Percentiles rank a stretch among this genome's conserved stretches.
Conservation (phyloP, 2,888 invertebrate genomes). For the Thymelicus acteon region DNA sequence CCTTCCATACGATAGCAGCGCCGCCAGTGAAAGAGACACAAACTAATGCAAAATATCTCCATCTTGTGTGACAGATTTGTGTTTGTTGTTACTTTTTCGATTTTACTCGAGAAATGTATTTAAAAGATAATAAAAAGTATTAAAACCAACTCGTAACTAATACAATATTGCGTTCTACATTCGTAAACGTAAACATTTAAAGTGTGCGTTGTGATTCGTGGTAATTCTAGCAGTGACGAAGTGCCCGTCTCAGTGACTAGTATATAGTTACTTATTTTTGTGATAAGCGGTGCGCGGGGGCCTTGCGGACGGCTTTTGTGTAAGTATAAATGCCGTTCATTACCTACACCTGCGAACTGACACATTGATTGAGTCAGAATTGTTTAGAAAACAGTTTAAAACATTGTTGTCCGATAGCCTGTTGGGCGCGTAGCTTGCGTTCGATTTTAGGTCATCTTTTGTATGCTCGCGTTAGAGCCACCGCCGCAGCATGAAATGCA, state of each 20-base stretch:
- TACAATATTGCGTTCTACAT: slow-evolving; percentile 49
- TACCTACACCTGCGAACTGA: slow-evolving; percentile 58
- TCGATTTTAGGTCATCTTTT: slow-evolving; percentile 84
- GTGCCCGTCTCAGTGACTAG: slow-evolving; percentile 79
- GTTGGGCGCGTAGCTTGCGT: slow-evolving; percentile 70
- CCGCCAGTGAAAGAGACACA: slow-evolving; percentile 73
- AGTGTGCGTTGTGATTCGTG: slow-evolving; percentile 55
- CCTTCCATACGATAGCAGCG: slow-evolving; percentile 70
- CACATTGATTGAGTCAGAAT: slow-evolving; percentile 67
- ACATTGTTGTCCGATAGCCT: slow-evolving; percentile 61
- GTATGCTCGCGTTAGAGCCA: slow-evolving; percentile 76
- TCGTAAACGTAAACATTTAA: slow-evolving; percentile 51
- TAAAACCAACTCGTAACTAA: slow-evolving; percentile 53
- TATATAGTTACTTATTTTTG: slow-evolving; percentile 85
- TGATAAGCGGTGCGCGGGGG: slow-evolving; percentile 83
- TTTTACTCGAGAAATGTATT: slow-evolving; percentile 68
- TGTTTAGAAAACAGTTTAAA: slow-evolving; percentile 72
- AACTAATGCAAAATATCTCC: slow-evolving; percentile 86
- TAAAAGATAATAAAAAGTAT: slow-evolving; percentile 65
- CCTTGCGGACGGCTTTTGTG: slow-evolving; percentile 76
- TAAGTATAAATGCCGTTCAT: slow-evolving; percentile 71
- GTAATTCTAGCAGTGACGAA: slow-evolving; percentile 78
- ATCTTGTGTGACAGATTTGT: slow-evolving; percentile 88
- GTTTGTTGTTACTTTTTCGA: slow-evolving; percentile 82
- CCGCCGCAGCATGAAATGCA: slow-evolving; percentile 80